Percentiles rank a stretch among this genome's conserved stretches.
Conservation (phyloP, 2,113 vertebrate species). For the Pelodiscus sinensis region DNA sequence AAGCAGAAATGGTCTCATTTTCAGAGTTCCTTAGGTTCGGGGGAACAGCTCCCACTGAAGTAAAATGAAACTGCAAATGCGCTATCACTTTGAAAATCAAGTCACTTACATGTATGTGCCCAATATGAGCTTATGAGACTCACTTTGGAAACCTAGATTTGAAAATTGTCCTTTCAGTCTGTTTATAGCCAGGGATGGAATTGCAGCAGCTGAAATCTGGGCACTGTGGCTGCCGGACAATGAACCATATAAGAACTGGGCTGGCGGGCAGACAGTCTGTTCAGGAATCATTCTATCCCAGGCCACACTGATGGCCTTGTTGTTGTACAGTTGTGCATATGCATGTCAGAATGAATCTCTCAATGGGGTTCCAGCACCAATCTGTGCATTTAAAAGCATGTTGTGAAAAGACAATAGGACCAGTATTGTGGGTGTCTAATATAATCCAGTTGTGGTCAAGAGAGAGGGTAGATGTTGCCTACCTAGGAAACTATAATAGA, state of each 20-base stretch:
- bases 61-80: background rate
- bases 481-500: background rate
- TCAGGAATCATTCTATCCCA: background rate
- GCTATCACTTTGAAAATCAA: background rate
- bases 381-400: background rate
- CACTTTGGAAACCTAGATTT: background rate
- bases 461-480: background rate
- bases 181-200: background rate
- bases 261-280: background rate
- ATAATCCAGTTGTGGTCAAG: background rate
- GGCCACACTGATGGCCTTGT: background rate
- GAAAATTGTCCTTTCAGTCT: background rate
- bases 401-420: background rate
- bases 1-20: background rate
- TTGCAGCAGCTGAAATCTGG: background rate
- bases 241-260: fast-evolving
- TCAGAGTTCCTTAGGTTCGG: background rate
- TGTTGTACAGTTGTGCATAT: background rate
- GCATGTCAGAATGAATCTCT: background rate
- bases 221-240: background rate
- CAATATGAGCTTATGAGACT: background rate
- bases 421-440: background rate
- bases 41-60: background rate
- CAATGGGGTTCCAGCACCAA: background rate
- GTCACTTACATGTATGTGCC: background rate